These are phyloP conservation scores for Cettia cetti DNA, from an alignment of 2,113 vertebrate species.

Conservation along the genomic window DNA sequence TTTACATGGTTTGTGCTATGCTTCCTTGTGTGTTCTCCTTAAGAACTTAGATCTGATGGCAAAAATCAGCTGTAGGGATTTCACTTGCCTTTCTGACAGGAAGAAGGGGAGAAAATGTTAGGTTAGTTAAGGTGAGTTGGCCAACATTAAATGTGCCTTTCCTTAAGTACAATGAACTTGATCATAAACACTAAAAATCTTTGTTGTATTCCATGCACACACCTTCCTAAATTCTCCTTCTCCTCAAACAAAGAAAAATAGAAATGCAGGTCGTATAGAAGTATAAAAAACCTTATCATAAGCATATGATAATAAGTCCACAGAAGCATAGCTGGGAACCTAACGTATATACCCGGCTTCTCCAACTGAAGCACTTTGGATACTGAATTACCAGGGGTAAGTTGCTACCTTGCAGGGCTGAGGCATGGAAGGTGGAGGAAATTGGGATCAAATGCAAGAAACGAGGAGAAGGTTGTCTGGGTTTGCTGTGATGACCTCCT, in stretches of 20 bases:
- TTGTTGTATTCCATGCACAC: neutral
- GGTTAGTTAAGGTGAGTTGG: neutral
- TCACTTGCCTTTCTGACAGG: neutral
- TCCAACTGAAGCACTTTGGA: neutral
- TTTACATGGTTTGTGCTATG: neutral
- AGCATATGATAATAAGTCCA: neutral
- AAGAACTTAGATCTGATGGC: neutral
- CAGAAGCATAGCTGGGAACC: neutral
- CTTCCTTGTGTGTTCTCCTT: neutral
- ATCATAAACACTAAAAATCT: neutral
- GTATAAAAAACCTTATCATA: neutral
- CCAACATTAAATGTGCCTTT: neutral
- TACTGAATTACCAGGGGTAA: neutral
- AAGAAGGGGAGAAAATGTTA: neutral
- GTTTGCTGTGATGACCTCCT: neutral
- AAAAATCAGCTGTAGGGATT: neutral
- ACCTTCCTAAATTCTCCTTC: neutral
- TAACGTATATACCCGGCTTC: neutral
- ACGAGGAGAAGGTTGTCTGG: neutral
- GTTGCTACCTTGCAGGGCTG: neutral
- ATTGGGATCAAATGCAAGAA: neutral
- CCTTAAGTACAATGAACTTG: neutral
- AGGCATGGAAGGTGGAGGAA: neutral
- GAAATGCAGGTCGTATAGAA: neutral
- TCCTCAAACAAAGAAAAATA: neutral